These are phyloP conservation scores for Opisthograptis luteolata DNA, from an alignment of 2,888 invertebrate species.

Conservation along the genomic window DNA sequence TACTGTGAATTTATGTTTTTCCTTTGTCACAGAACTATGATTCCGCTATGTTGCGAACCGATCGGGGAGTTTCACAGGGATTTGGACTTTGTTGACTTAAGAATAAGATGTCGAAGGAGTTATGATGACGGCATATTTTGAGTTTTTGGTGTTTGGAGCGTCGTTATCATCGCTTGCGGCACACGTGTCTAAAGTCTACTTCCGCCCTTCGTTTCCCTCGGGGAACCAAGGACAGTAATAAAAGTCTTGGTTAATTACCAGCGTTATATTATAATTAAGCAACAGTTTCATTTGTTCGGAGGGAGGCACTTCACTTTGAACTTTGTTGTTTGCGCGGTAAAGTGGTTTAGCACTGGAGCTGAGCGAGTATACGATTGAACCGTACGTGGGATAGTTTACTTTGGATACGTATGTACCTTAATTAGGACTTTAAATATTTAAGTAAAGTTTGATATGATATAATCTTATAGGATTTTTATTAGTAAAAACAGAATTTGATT, in stretches of 20 bases:
- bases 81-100: slow-evolving; percentile 32
- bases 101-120: slow-evolving; percentile 31
- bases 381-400: slow-evolving; percentile 31
- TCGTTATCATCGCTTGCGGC: slow-evolving; percentile 71
- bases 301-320: slow-evolving; percentile 33
- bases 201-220: slow-evolving; percentile 75
- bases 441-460: too few relatives aligned
- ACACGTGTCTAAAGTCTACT: slow-evolving; percentile 72
- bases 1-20: slow-evolving; percentile 61
- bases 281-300: slow-evolving; percentile 48
- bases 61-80: slow-evolving; percentile 20
- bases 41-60: slow-evolving; percentile 41
- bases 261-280: slow-evolving; percentile 59
- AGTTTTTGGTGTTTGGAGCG: slow-evolving; percentile 40
- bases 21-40: slow-evolving; percentile 48
- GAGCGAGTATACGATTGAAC: slow-evolving; percentile 4
- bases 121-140: slow-evolving; percentile 38
- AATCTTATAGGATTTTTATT: slow-evolving; percentile 22
- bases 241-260: slow-evolving; percentile 69
- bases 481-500: slow-evolving; percentile 18
- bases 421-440: slow-evolving; percentile 28
- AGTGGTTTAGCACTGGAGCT: slow-evolving; percentile 17
- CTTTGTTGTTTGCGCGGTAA: slow-evolving; percentile 28
- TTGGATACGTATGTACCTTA: slow-evolving; percentile 20
- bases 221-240: slow-evolving; percentile 70